phyloP scores from a whole-genome alignment of 2,113 vertebrate species.

The Rhegmatorhina hoffmannsi region DNA sequence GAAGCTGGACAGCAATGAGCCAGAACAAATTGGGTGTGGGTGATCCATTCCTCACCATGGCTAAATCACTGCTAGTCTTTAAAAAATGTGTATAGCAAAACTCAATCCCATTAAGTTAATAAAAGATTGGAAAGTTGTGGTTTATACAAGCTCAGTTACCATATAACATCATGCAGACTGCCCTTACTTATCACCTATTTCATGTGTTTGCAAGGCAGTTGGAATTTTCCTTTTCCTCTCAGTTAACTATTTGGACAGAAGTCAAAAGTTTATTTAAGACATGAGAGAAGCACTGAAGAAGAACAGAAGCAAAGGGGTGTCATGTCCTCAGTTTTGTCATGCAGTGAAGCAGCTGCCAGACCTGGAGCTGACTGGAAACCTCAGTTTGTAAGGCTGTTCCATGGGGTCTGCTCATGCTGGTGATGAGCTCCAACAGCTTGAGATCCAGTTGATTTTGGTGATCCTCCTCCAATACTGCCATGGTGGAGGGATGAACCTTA shows the following conservation, averaged over 20 bases:
- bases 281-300: constrained; percentile 60
- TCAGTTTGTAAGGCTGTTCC: neutral
- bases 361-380: neutral
- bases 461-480: neutral
- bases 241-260: constrained; percentile 58
- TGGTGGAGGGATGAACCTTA: neutral
- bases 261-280: constrained; percentile 72
- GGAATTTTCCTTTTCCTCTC: constrained; percentile 36
- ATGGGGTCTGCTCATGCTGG: neutral
- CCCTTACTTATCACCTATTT: constrained; percentile 70
- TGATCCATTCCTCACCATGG: constrained; percentile 38
- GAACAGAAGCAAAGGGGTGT: constrained; percentile 47
- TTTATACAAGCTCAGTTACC: constrained; percentile 53
- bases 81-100: constrained; percentile 11
- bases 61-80: constrained; percentile 48
- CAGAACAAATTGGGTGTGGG: constrained; percentile 49
- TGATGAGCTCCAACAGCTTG: neutral
- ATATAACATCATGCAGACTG: constrained; percentile 9
- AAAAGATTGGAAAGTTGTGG: constrained; percentile 63
- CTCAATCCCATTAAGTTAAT: constrained; percentile 62
- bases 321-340: constrained; percentile 4
- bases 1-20: constrained; percentile 44
- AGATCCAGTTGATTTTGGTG: neutral
- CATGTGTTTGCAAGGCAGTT: constrained; percentile 61
- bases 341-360: constrained; percentile 14